Evolutionary conservation across 2,797 vertebrate genomes (phyloP), one percentile per base, ranked within the genome.

Genomic region (Manis pentadactyla): DNA sequence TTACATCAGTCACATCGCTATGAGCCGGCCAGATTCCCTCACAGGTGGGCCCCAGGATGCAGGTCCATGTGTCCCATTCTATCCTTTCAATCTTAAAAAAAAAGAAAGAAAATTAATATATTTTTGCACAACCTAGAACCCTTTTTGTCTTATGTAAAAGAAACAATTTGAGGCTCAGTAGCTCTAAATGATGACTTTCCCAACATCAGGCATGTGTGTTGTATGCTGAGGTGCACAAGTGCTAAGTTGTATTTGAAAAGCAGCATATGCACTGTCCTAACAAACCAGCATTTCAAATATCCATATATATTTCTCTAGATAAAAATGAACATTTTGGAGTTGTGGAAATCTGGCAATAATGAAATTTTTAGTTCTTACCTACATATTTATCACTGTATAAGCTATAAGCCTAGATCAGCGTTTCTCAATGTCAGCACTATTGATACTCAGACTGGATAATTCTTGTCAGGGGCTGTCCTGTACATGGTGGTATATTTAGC

Each of bases 41-140:
- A 84, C 99, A 99, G 5, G 99, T 99, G 8, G 99, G 98, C 18
- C 99, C 99, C 46, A 99, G 98, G 7, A 99, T 99, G 0, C 99
- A 99, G 0, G 99, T 99, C 99, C 99, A 99, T 0, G 99, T 99
- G 77, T 99, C 99, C 99, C 99, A 99, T 7, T 99, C 99, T 78
- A 99, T 99, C 98, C 99, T 99, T 98, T 99, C 99, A 82, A 99
- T 99, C 99, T 99, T 98, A n/a, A 97, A 96, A 37, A 59, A 87
- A 21, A 94, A 13, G 61, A 92, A 34, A 69, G 63, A 79, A 82
- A 87, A 75, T 66, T 1, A 73, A 27, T 63, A 15, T 4, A 66
- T 46, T 59, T 87, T 68, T 0, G 0, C 3, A 63, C 9, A 71
- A 78, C 11, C 61, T 34, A 34, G 23, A 77, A 9, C 59, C 85